Percentiles rank a stretch among this genome's conserved stretches.
Conservation (phyloP, 2,113 vertebrate genomes). For the Cariama cristata region DNA sequence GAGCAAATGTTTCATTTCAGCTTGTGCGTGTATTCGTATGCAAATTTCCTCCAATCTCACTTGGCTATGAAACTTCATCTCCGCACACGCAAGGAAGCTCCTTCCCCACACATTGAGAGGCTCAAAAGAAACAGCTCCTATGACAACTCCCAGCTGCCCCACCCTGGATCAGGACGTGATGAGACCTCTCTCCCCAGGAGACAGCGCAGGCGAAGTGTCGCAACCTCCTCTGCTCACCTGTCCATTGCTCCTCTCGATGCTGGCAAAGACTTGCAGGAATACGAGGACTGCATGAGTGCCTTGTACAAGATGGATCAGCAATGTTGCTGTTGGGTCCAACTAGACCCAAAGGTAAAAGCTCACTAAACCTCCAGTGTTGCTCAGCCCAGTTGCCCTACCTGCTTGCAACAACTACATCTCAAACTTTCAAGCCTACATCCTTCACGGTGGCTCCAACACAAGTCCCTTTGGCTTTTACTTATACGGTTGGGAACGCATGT, state of each 20-base stretch:
- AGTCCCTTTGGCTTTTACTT: neutral
- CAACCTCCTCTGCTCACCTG: neutral
- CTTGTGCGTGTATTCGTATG: neutral
- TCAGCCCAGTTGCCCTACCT: neutral
- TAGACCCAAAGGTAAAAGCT: neutral
- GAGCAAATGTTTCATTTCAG: neutral
- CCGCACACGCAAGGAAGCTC: neutral
- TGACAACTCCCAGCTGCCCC: neutral
- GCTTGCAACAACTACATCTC: neutral
- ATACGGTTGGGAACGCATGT: neutral
- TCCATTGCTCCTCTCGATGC: neutral
- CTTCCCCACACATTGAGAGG: neutral
- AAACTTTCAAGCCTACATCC: neutral
- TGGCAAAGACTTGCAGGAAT: neutral
- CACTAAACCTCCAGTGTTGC: neutral
- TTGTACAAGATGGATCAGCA: neutral
- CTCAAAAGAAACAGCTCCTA: neutral
- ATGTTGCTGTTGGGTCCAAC: fast-evolving
- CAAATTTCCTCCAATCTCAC: neutral
- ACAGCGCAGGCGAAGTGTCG: fast-evolving
- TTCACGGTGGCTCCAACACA: neutral
- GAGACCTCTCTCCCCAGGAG: neutral
- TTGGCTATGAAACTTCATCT: neutral
- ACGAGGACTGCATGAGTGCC: neutral
- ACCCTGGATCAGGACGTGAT: neutral